Evolutionary conservation across 2,888 invertebrate species (phyloP).

Genomic region (Oxycera nigricornis): DNA sequence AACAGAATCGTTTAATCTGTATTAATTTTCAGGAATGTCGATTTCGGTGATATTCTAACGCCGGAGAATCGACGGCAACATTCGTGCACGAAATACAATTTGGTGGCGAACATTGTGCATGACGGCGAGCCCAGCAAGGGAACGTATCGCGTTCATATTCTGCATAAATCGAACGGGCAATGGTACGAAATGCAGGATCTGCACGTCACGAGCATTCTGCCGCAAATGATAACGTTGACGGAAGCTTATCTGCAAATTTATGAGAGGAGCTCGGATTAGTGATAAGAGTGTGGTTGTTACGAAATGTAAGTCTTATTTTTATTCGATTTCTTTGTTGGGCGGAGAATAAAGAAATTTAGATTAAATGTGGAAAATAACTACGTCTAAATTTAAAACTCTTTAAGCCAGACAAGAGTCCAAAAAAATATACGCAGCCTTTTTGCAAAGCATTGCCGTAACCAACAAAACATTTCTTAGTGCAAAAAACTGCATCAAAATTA

Average conservation of each 20-base stretch:
- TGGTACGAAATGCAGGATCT: slow-evolving; percentile 96
- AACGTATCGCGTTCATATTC: slow-evolving; percentile 91
- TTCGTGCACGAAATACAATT: slow-evolving; percentile 88
- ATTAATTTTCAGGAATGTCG: slow-evolving; percentile 79
- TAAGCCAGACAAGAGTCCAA: too few species aligned
- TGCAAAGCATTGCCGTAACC: too few species aligned
- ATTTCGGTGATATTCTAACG: slow-evolving; percentile 93
- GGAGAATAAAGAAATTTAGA: too few species aligned
- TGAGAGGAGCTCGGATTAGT: slow-evolving; percentile 60
- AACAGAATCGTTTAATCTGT: not conserved
- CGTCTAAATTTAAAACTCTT: too few species aligned
- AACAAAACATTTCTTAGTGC: too few species aligned
- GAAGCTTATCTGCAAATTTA: slow-evolving; percentile 97
- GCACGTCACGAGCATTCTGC: slow-evolving; percentile 96
- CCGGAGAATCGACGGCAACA: slow-evolving; percentile 81
- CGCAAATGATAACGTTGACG: slow-evolving; percentile 99
- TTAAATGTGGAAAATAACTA: too few species aligned
- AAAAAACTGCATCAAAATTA: too few species aligned
- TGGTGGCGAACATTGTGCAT: slow-evolving; percentile 98
- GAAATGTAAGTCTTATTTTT: too few species aligned
- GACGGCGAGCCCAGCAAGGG: slow-evolving; percentile 96
- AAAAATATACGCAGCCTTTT: too few species aligned
- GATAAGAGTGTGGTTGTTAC: too few species aligned
- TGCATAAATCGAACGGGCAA: slow-evolving; percentile 85
- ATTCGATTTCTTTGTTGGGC: too few species aligned